Conservation (phyloP, 2,113 vertebrate species). For the Saguinus imperator region DNA sequence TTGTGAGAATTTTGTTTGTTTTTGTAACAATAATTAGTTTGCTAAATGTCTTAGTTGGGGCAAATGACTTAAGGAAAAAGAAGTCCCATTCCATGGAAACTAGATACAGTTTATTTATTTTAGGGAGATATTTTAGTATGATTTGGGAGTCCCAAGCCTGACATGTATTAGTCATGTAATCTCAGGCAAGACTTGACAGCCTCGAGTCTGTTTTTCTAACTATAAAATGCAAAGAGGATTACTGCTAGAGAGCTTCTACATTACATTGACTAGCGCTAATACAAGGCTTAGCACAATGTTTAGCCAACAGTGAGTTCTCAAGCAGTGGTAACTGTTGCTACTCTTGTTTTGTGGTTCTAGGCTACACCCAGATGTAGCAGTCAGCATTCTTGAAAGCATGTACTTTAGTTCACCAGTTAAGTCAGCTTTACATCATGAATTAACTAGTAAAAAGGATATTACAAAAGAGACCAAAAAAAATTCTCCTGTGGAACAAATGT, state of each 20-base stretch:
- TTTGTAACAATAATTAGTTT: not conserved
- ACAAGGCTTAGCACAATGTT: not conserved
- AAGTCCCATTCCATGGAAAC: not conserved
- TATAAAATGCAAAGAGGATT: not conserved
- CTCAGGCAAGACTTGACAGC: not conserved
- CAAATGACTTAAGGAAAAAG: not conserved
- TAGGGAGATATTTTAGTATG: not conserved
- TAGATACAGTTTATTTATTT: not conserved
- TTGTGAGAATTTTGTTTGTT: not conserved
- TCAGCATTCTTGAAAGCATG: rapidly evolving
- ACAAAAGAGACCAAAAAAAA: not conserved
- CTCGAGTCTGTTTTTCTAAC: not conserved
- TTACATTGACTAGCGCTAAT: no score
- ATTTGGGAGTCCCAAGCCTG: not conserved
- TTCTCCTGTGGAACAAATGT: not conserved
- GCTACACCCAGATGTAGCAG: rapidly evolving
- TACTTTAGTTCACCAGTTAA: not conserved
- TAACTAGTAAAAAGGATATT: not conserved
- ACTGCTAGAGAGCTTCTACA: not conserved
- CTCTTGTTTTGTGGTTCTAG: not conserved
- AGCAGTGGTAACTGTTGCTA: rapidly evolving
- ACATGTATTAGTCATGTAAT: not conserved
- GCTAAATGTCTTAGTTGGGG: not conserved
- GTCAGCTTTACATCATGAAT: not conserved
- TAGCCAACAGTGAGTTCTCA: not conserved